Conservation (phyloP, 1,140 invertebrate genomes). For the Hylaeus volcanicus region DNA sequence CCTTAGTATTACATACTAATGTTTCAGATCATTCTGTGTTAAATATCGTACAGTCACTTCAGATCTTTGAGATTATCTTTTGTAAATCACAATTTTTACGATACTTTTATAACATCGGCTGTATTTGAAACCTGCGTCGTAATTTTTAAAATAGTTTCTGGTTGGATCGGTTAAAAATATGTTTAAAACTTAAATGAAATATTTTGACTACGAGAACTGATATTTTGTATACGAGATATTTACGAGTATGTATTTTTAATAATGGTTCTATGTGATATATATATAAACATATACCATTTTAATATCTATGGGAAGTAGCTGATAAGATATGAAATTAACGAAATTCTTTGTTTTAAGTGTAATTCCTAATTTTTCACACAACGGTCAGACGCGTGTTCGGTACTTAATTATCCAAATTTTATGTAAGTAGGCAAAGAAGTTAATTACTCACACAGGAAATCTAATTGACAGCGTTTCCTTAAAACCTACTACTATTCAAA, state of each 20-base stretch:
- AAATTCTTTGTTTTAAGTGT: neutral
- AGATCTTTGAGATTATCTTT: no score
- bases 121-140: no score
- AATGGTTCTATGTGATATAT: neutral
- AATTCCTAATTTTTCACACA: neutral
- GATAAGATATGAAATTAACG: constrained; percentile 9
- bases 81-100: no score
- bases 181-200: neutral
- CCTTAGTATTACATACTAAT: neutral
- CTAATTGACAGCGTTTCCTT: constrained; percentile 66
- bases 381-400: neutral
- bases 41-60: neutral
- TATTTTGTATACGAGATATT: neutral
- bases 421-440: constrained; percentile 19
- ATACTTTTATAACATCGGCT: no score
- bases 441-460: constrained; percentile 30
- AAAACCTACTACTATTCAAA: constrained; percentile 58
- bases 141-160: neutral
- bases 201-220: neutral
- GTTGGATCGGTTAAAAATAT: neutral
- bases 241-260: neutral
- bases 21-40: neutral
- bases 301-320: constrained; percentile 17
- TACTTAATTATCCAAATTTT: constrained; percentile 4
- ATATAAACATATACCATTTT: constrained; percentile 6